phyloP scores from a whole-genome alignment of 2,797 vertebrate species.

The Propithecus perrieri region DNA sequence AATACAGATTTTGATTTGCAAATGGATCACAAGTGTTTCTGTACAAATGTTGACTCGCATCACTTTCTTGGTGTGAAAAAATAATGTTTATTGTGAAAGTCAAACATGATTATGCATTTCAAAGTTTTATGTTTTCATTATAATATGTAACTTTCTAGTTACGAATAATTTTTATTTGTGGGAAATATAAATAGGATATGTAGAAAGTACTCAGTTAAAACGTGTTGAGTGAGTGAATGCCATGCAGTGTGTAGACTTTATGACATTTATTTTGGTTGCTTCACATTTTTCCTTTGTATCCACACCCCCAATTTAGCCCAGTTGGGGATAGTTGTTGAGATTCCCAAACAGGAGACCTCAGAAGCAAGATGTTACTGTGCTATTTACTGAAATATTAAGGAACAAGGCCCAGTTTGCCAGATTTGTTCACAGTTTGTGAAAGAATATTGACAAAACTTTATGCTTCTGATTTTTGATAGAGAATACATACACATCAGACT shows the following conservation, averaged over 20 bases:
- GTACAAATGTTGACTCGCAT: background rate
- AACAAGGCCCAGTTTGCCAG: background rate
- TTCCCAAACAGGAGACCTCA: background rate
- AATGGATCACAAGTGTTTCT: background rate
- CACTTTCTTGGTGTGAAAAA: conserved; percentile 5
- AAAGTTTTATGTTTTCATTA: background rate
- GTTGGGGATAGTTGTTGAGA: background rate
- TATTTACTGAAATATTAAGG: background rate
- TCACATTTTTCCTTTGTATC: background rate
- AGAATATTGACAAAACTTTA: background rate
- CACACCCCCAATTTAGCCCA: background rate
- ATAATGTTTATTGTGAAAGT: background rate
- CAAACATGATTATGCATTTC: background rate
- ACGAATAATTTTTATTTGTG: background rate
- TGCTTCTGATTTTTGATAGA: background rate
- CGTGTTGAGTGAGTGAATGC: background rate
- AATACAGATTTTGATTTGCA: conserved; percentile 5
- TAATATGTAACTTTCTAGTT: background rate
- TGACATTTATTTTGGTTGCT: background rate
- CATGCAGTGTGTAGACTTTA: background rate
- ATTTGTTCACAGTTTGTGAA: background rate
- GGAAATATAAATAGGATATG: background rate
- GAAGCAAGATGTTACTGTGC: background rate
- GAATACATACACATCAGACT: background rate
- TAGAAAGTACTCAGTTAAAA: background rate